Conservation (phyloP, 2,113 vertebrate genomes). For the Xenus cinereus region DNA sequence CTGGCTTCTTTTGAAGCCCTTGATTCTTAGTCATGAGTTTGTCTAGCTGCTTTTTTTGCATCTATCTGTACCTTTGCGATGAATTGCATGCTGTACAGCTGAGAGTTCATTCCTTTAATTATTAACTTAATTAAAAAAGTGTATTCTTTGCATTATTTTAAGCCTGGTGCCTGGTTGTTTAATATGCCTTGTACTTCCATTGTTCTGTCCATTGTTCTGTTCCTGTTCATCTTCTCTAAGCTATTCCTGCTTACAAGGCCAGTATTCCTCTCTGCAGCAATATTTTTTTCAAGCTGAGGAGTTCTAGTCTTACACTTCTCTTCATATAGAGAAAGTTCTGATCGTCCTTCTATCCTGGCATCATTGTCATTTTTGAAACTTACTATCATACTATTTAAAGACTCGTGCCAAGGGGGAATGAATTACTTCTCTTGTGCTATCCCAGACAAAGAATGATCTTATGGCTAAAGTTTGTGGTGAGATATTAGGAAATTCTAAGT, state of each 20-base stretch:
- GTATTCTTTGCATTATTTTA: neutral
- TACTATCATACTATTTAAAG: neutral
- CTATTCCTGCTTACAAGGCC: neutral
- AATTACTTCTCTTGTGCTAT: neutral
- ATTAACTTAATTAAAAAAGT: neutral
- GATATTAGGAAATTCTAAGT: neutral
- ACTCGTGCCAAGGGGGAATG: neutral
- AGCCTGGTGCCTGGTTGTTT: neutral
- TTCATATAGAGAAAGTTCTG: neutral
- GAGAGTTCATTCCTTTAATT: neutral
- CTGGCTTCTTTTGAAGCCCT: neutral
- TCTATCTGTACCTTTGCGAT: neutral
- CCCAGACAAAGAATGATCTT: neutral
- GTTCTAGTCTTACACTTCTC: neutral
- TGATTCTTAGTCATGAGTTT: neutral
- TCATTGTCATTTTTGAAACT: neutral
- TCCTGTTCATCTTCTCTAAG: neutral
- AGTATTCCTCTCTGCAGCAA: neutral
- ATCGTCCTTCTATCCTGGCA: neutral
- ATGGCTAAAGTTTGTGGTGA: neutral
- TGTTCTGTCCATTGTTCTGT: neutral
- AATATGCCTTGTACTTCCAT: neutral
- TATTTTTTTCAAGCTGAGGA: neutral
- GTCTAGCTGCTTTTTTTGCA: neutral
- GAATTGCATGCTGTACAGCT: neutral